Base-by-base conservation (phyloP, 2,113 vertebrate genomes). In the Oceanodroma tethys region DNA sequence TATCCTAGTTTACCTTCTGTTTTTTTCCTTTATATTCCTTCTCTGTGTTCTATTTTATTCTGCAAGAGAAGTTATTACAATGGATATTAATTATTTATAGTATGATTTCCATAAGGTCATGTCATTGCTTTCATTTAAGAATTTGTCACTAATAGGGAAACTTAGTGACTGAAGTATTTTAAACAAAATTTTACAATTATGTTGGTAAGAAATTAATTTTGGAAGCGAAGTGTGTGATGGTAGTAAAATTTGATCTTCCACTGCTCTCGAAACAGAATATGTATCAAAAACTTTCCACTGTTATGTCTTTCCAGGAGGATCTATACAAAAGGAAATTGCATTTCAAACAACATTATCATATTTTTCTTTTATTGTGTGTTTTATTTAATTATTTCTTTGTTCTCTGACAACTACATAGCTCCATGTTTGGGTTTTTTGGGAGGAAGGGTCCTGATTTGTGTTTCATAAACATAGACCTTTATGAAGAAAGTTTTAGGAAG, bases 341-440 rank as follows among this genome's bases (percentile, higher is more conserved):
- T 76, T 82, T 82, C 25, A 72, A 55, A 68, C 7, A 2, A 29
- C 3, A 32, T 34, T 27, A 34, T 29, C 0, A 34, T 53, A 7
- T 36, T 53, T 67, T 75, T 52, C 9, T 56, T 25, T 30, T 6
- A 27, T 56, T 34, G 2, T 43, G 72, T 68, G 1, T 27, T 81
- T 30, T 66, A 8, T 50, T 55, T 42, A 56, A 70, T 4, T 55
- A 29, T 65, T 73, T 47, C 3, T 72, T 83, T 91, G 3, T 76
- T 21, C 73, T 81, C 36, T 65, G 9, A 26, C 10, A 66, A 26
- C 22, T 38, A 15, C 11, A 7, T 81, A 7, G 82, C 30, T 72
- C 19, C 22, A 15, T 63, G 12, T 6, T 14, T 27, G 11, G 8
- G 0, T 16, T 59, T 32, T 40, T 50, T 7, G 1, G 0, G 20